Conservation (phyloP, 64 coral and sea anemone genomes). For the Exaiptasia diaphana region DNA sequence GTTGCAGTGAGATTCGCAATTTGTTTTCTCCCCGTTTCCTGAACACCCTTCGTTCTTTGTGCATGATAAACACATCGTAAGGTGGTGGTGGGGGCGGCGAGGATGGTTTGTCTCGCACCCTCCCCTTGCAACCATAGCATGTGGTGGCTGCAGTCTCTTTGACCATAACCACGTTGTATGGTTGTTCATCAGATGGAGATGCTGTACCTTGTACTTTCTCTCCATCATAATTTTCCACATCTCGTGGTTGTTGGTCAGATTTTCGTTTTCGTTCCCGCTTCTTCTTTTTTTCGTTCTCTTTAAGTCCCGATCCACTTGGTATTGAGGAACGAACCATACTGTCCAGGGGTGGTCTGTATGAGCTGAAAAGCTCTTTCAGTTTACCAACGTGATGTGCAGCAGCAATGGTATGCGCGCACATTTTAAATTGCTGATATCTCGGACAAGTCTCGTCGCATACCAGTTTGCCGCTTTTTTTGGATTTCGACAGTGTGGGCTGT, state of each 20-base stretch:
- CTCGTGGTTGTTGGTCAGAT: background rate
- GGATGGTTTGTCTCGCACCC: background rate
- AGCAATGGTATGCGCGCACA: too few relatives aligned
- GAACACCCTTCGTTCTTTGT: slow-evolving; percentile 28
- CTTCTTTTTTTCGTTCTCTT: slow-evolving; percentile 3
- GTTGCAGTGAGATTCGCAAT: slow-evolving; percentile 1
- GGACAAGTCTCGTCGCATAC: too few relatives aligned
- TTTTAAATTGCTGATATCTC: too few relatives aligned
- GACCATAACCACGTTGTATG: background rate
- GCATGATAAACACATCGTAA: slow-evolving; percentile 34
- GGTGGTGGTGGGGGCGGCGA: slow-evolving; percentile 12
- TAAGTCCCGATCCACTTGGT: background rate
- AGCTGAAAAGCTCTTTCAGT: too few relatives aligned
- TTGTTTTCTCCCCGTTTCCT: background rate
- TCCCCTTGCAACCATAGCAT: slow-evolving; percentile 36
- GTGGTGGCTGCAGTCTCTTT: slow-evolving; percentile 8
- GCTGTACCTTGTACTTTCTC: background rate
- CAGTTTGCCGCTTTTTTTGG: too few relatives aligned
- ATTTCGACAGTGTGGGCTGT: too few relatives aligned
- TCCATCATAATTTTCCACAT: background rate
- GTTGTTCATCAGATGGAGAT: background rate
- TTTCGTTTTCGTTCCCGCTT: background rate
- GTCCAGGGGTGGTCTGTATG: background rate
- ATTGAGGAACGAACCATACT: background rate
- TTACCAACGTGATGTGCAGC: too few relatives aligned